phyloP scores from a whole-genome alignment of 1,140 invertebrate species.

The Magallana angulata region DNA sequence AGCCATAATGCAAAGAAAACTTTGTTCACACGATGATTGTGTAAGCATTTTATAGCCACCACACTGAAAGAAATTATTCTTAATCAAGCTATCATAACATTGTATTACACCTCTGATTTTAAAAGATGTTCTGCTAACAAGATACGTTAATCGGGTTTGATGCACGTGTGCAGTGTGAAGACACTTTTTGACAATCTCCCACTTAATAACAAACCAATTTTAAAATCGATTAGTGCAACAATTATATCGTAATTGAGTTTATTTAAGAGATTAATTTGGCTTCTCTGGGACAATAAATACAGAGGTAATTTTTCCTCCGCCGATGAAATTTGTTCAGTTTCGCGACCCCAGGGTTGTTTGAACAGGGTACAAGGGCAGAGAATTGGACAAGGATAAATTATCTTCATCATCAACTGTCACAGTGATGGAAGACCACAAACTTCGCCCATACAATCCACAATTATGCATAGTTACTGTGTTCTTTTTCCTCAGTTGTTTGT shows the following conservation, averaged over 20 bases:
- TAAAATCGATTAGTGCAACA: conserved; percentile 4
- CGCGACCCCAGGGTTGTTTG: neutral
- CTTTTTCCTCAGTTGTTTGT: neutral
- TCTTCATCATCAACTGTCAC: neutral
- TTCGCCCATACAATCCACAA: neutral
- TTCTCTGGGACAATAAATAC: neutral
- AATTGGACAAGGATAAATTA: conserved; percentile 6
- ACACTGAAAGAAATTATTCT: too few species aligned
- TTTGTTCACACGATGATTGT: too few species aligned
- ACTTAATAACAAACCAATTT: neutral
- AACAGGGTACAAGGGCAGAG: conserved; percentile 17
- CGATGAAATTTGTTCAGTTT: neutral
- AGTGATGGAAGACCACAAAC: neutral
- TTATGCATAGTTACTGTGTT: neutral
- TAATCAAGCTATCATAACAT: too few species aligned
- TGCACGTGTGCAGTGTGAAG: neutral
- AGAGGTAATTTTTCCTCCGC: neutral
- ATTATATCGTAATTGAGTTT: conserved; percentile 12
- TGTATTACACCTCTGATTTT: too few species aligned
- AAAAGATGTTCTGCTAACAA: too few species aligned
- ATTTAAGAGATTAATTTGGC: conserved; percentile 21
- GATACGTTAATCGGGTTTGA: neutral
- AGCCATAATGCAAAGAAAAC: too few species aligned
- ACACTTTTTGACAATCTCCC: neutral
- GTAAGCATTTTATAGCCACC: too few species aligned